A percentile compares a stretch with the other conserved stretches of the same genome.
These are phyloP conservation scores for Tolmerus cingulatus DNA, from an alignment of 2,888 invertebrate genomes.

Conservation along the genomic window DNA sequence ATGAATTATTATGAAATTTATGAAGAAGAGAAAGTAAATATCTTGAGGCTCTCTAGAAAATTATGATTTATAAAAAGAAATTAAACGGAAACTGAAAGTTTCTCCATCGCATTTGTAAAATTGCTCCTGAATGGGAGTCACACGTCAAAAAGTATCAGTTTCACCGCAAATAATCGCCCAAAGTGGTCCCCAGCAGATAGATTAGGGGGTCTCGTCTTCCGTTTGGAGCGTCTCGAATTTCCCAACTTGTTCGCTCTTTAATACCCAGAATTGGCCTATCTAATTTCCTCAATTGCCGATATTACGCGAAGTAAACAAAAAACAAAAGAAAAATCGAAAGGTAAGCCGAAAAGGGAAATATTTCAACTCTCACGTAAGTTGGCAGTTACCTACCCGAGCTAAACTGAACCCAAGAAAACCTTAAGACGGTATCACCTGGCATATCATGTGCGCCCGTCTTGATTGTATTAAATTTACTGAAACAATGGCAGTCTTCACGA, in stretches of 20 bases:
- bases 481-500: not conserved
- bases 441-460: not conserved
- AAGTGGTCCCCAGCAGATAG: not conserved
- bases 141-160: not conserved
- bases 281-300: not conserved
- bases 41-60: not conserved
- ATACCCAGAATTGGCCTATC: not conserved
- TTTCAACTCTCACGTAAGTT: not conserved
- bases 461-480: not conserved
- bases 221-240: not conserved
- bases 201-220: not conserved
- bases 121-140: not conserved
- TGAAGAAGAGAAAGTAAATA: not conserved
- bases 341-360: not conserved
- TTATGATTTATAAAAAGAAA: not conserved
- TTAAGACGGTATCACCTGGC: not conserved
- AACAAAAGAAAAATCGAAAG: not conserved
- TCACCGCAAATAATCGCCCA: not conserved
- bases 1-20: not conserved
- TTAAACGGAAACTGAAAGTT: not conserved
- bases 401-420: not conserved
- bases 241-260: not conserved
- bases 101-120: not conserved
- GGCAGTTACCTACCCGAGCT: not conserved
- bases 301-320: not conserved